A percentile compares a stretch with the other conserved stretches of the same genome.
Conservation (phyloP, 2,888 invertebrate species). For the Dasysyrphus tricinctus region DNA sequence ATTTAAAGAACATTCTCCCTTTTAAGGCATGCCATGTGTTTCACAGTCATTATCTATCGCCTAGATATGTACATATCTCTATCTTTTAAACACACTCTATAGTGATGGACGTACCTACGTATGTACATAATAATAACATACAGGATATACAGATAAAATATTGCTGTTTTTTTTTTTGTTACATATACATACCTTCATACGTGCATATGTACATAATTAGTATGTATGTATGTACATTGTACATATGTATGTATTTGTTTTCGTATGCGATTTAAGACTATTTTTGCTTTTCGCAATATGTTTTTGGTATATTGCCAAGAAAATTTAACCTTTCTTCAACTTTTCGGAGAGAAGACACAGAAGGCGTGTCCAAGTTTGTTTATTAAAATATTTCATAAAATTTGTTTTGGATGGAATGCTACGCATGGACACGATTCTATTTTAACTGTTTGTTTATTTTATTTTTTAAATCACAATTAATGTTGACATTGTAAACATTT, state of each 20-base stretch:
- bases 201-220: too few species aligned
- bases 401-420: background rate
- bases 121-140: too few species aligned
- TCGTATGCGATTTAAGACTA: background rate
- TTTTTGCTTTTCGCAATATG: constrained; percentile 3
- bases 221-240: too few species aligned
- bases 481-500: background rate
- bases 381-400: constrained; percentile 14
- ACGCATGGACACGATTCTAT: background rate
- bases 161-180: too few species aligned
- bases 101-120: too few species aligned
- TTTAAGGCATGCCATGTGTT: too few species aligned
- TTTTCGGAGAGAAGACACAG: background rate
- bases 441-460: background rate
- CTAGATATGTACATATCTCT: too few species aligned
- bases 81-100: too few species aligned
- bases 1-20: constrained; percentile 3
- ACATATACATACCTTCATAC: too few species aligned
- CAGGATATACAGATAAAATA: too few species aligned
- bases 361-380: constrained; percentile 19
- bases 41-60: too few species aligned
- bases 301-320: constrained; percentile 21
- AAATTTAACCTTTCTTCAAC: constrained; percentile 7
- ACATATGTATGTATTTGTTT: background rate
- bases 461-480: background rate